A percentile compares a stretch with the other conserved stretches of the same genome.
phyloP scores from a whole-genome alignment of 2,113 vertebrate genomes.

The Nestor notabilis region DNA sequence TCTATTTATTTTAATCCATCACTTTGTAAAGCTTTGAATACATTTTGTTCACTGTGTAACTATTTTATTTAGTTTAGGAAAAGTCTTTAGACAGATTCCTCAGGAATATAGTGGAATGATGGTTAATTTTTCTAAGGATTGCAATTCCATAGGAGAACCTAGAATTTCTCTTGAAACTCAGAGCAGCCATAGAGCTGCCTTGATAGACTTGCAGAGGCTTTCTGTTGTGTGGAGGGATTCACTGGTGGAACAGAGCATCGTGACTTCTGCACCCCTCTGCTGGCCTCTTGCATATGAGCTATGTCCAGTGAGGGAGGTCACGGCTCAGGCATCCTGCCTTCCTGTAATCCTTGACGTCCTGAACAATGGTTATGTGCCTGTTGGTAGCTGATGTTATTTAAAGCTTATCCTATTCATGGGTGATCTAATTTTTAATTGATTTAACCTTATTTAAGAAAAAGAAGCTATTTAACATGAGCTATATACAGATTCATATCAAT shows the following conservation, averaged over 20 bases:
- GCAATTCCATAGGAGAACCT: accelerated
- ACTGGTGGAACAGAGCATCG: accelerated
- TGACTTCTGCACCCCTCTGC: not conserved
- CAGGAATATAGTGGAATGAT: not conserved
- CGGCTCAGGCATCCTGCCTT: conserved; percentile 32
- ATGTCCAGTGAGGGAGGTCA: not conserved
- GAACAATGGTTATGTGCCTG: not conserved
- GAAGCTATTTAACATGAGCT: conserved; percentile 5
- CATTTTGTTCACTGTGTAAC: not conserved
- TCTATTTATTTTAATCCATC: not conserved
- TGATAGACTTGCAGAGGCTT: not conserved
- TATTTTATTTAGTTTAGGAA: not conserved
- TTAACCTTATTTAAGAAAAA: conserved; percentile 60
- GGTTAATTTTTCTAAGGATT: not conserved
- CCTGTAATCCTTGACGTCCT: conserved; percentile 30
- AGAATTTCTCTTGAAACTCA: not conserved
- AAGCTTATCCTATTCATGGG: conserved; percentile 47
- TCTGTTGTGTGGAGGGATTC: not conserved
- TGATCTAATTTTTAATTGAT: conserved; percentile 68
- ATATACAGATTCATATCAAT: not conserved
- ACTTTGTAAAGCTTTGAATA: not conserved
- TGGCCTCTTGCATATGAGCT: not conserved
- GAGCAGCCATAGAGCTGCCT: not conserved
- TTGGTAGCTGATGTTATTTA: conserved; percentile 51
- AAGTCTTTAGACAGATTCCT: not conserved